These are phyloP conservation scores for Rhorus exstirpatorius DNA, from an alignment of 2,888 invertebrate species.

Conservation along the genomic window DNA sequence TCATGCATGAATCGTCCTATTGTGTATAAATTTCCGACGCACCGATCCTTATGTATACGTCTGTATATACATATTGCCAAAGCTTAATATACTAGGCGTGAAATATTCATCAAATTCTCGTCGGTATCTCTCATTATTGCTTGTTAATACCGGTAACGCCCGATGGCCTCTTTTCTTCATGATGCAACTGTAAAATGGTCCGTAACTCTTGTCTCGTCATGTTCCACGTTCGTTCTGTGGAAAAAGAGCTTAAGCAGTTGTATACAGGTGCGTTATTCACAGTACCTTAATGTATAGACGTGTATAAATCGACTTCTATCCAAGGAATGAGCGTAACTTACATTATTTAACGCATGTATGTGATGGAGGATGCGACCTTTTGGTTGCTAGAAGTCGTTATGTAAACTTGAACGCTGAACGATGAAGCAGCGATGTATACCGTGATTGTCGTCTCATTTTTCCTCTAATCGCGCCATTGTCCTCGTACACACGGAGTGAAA, in stretches of 20 bases:
- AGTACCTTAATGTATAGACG: background rate
- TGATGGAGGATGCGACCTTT: background rate
- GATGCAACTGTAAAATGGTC: conserved; percentile 34
- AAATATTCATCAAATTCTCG: conserved; percentile 18
- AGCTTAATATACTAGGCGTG: conserved; percentile 17
- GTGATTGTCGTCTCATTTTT: conserved; percentile 46
- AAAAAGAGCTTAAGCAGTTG: conserved; percentile 1
- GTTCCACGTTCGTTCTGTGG: background rate
- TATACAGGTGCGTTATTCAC: conserved; percentile 3
- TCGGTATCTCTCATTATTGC: conserved; percentile 31
- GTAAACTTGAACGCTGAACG: conserved; percentile 1
- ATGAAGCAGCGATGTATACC: background rate
- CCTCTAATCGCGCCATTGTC: conserved; percentile 80
- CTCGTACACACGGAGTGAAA: conserved; percentile 50
- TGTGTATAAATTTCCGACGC: conserved; percentile 14
- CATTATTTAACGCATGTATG: background rate
- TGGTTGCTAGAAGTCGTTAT: background rate
- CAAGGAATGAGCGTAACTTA: background rate
- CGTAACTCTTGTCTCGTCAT: background rate
- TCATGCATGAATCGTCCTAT: conserved; percentile 44
- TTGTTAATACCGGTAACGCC: conserved; percentile 43
- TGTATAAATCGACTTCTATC: background rate
- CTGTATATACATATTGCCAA: conserved; percentile 1
- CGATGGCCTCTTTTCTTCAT: conserved; percentile 33
- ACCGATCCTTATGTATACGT: background rate